These are phyloP conservation scores for Nycticorax nycticorax DNA, from an alignment of 2,113 vertebrate species.

Conservation along the genomic window DNA sequence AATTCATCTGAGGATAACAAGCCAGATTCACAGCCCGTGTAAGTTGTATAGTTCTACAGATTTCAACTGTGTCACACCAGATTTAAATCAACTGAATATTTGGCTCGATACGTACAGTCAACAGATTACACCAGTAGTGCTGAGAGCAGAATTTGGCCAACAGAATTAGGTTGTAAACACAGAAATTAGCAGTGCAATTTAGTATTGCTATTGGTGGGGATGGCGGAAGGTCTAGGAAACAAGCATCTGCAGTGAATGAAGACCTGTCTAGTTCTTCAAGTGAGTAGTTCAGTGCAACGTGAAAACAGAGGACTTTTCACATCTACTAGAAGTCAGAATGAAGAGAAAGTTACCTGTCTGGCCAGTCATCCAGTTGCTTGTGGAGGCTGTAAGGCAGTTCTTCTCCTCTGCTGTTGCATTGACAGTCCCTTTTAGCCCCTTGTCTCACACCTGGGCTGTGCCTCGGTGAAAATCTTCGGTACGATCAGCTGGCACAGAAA, in stretches of 20 bases:
- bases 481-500: background rate
- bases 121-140: background rate
- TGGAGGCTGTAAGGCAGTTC: background rate
- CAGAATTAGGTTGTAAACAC: background rate
- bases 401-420: background rate
- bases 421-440: background rate
- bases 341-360: background rate
- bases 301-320: background rate
- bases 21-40: background rate
- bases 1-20: background rate
- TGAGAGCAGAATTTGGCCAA: background rate
- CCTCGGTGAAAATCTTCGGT: background rate
- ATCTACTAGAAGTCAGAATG: background rate
- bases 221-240: background rate
- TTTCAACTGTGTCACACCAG: background rate
- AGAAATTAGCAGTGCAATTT: background rate
- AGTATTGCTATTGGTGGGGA: accelerated
- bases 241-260: background rate
- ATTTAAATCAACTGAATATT: slow-evolving; percentile 11
- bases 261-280: background rate
- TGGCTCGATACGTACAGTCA: background rate
- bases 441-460: background rate
- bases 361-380: accelerated
- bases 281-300: accelerated
- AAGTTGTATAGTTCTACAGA: background rate